Evolutionary conservation across 2,888 invertebrate species (phyloP).

Genomic region (Ennomos erosarius): DNA sequence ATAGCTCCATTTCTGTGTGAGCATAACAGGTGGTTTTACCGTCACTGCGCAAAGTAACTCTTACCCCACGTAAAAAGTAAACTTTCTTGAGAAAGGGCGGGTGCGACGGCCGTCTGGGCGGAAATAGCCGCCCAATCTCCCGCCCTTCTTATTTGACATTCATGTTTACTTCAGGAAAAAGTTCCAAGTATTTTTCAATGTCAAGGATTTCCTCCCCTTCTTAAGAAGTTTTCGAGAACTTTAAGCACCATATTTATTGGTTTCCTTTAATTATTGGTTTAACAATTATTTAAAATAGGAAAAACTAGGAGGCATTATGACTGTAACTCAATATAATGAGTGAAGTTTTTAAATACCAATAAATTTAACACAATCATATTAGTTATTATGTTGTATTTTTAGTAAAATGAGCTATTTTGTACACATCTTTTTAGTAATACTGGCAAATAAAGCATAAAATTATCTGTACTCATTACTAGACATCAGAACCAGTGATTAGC

Average conservation of each 20-base stretch:
- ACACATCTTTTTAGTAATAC: no score
- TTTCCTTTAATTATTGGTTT: no score
- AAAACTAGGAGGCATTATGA: no score
- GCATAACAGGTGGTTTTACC: slow-evolving; percentile 37
- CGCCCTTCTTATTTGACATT: slow-evolving; percentile 79
- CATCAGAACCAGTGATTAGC: no score
- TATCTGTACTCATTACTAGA: no score
- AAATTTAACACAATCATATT: no score
- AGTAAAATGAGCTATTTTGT: not conserved
- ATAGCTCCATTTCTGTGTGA: no score
- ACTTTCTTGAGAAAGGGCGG: slow-evolving; percentile 71
- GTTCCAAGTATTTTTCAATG: slow-evolving; percentile 71
- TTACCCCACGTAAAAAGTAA: slow-evolving; percentile 57
- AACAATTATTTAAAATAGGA: no score
- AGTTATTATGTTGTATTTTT: no score
- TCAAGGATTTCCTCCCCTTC: slow-evolving; percentile 62
- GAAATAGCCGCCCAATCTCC: slow-evolving; percentile 69
- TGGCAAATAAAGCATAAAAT: no score
- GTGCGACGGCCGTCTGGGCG: slow-evolving; percentile 60
- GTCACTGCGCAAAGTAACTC: slow-evolving; percentile 36
- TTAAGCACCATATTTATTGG: slow-evolving; percentile 17
- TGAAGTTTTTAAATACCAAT: no score
- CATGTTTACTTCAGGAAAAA: slow-evolving; percentile 73
- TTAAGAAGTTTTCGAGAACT: slow-evolving; percentile 54
- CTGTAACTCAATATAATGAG: no score